Percentiles rank a stretch among this genome's conserved stretches.
These are phyloP conservation scores for Ips nitidus DNA, from an alignment of 1,140 invertebrate genomes.

Conservation along the genomic window DNA sequence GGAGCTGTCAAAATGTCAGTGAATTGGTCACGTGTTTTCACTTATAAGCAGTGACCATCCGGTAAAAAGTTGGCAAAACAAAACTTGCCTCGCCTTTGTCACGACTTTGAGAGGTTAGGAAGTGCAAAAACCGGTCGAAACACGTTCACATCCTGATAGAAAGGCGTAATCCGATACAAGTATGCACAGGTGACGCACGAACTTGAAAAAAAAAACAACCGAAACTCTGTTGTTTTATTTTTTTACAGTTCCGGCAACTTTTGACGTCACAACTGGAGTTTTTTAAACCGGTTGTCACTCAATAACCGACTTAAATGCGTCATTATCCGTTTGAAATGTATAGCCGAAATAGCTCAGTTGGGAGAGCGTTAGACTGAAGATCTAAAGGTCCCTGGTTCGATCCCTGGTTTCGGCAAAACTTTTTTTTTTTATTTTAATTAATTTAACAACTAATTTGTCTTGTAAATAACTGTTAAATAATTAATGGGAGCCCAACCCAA, in stretches of 20 bases:
- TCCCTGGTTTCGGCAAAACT: constrained; percentile 47
- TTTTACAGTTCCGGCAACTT: background rate
- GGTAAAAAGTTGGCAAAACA: background rate
- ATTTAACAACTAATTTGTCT: too few relatives aligned
- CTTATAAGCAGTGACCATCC: too few relatives aligned
- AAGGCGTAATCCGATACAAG: background rate
- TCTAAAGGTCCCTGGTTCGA: constrained; percentile 78
- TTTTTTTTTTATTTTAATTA: constrained; percentile 6
- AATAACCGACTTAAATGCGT: background rate
- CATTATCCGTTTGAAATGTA: background rate
- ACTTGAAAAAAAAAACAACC: too few relatives aligned
- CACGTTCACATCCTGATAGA: constrained; percentile 7
- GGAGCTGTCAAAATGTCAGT: too few relatives aligned
- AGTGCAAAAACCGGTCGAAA: background rate
- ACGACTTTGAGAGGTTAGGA: background rate
- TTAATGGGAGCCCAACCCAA: too few relatives aligned
- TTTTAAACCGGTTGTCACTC: too few relatives aligned
- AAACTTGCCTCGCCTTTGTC: background rate
- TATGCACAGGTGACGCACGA: too few relatives aligned
- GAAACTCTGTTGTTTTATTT: too few relatives aligned
- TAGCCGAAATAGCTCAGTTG: constrained; percentile 75
- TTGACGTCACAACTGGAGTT: background rate
- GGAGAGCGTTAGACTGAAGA: constrained; percentile 76
- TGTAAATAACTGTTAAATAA: too few relatives aligned
- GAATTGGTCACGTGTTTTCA: too few relatives aligned